A percentile compares a stretch with the other conserved stretches of the same genome.
phyloP scores from a whole-genome alignment of 1,140 invertebrate genomes.

The Saxidomus purpurata region DNA sequence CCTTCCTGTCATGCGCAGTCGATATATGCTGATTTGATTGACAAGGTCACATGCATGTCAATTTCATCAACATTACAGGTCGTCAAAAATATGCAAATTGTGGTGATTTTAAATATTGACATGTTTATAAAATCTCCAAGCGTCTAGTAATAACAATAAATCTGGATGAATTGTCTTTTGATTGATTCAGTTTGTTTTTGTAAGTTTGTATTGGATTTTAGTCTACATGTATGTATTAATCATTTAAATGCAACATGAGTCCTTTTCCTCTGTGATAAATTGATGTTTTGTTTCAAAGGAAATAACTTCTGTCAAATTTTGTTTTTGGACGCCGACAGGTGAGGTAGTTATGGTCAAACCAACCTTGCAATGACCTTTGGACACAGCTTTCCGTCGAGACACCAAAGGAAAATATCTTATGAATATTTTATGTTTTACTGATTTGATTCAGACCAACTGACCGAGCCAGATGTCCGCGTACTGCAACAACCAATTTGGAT shows the following conservation, averaged over 20 bases:
- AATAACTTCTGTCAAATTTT: background rate
- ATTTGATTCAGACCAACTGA: background rate
- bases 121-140: background rate
- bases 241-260: too few relatives aligned
- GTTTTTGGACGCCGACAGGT: background rate
- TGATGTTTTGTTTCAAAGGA: background rate
- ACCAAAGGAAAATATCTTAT: background rate
- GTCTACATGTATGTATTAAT: too few relatives aligned
- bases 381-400: background rate
- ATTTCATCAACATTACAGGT: background rate
- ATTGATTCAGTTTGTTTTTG: too few relatives aligned
- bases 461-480: background rate
- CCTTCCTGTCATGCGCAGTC: constrained; percentile 24
- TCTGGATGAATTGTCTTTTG: too few relatives aligned
- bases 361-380: background rate
- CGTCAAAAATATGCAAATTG: constrained; percentile 36
- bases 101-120: background rate
- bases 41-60: constrained; percentile 17
- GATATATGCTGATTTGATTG: background rate
- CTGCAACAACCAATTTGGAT: background rate
- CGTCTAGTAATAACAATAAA: background rate
- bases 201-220: too few relatives aligned
- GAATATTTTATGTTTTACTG: constrained; percentile 8
- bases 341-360: background rate
- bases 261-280: too few relatives aligned